A percentile compares a stretch with the other conserved stretches of the same genome.
Evolutionary conservation across 2,888 invertebrate genomes (phyloP).

Genomic region (Yponomeuta sedellus): DNA sequence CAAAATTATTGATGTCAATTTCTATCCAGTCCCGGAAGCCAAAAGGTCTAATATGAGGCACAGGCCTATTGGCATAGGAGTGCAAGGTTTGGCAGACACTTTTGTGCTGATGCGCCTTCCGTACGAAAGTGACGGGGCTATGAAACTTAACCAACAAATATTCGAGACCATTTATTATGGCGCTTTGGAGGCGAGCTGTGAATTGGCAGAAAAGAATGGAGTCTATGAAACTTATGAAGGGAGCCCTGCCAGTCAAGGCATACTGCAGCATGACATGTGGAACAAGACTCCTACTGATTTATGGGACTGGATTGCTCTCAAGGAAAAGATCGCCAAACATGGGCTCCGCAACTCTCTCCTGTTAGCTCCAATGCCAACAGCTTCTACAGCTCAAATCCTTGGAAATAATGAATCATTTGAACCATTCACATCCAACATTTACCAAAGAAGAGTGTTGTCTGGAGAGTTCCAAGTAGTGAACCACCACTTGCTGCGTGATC

Average conservation of each 20-base stretch:
- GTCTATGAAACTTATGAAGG: constrained; percentile 95
- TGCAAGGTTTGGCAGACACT: constrained; percentile 98
- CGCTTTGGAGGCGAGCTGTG: constrained; percentile 97
- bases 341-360: constrained; percentile 96
- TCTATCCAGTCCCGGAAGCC: constrained; percentile 95
- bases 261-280: constrained; percentile 99
- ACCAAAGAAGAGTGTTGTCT: constrained; percentile 93
- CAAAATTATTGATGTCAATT: constrained; percentile 97
- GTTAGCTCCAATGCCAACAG: constrained; percentile 98
- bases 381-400: constrained; percentile 98
- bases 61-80: constrained; percentile 93
- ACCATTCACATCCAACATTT: constrained; percentile 98
- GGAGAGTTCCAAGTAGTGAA: constrained; percentile 98
- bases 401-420: constrained; percentile 99
- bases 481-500: constrained; percentile 94
- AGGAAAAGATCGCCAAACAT: constrained; percentile 88
- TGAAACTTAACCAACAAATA: constrained; percentile 92
- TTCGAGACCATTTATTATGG: constrained; percentile 99
- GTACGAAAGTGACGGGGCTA: constrained; percentile 92
- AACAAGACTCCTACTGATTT: constrained; percentile 88
- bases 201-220: constrained; percentile 89
- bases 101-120: constrained; percentile 95
- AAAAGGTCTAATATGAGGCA: constrained; percentile 90
- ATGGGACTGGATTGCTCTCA: constrained; percentile 92
- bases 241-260: constrained; percentile 94